Evolutionary conservation across 2,797 vertebrate genomes (phyloP).

Genomic region (Strix occidentalis): DNA sequence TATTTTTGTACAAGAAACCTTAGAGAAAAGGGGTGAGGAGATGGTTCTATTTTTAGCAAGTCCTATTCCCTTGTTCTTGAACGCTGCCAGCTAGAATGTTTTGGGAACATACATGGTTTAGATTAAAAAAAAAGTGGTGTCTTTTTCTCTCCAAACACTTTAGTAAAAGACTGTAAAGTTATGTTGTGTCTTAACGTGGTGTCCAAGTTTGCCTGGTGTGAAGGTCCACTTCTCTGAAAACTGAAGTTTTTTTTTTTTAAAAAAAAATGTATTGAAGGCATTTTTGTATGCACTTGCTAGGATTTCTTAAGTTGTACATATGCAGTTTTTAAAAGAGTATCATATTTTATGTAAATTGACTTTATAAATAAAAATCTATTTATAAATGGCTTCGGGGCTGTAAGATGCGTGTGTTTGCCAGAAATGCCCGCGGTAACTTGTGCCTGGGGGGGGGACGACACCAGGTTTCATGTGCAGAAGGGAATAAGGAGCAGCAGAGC

Average conservation of each 20-base stretch:
- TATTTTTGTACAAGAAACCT: constrained; percentile 86
- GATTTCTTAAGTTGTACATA: constrained; percentile 86
- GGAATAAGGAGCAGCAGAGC: background rate
- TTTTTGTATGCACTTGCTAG: constrained; percentile 89
- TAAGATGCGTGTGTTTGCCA: background rate
- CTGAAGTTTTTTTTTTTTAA: constrained; percentile 44
- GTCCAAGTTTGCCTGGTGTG: constrained; percentile 61
- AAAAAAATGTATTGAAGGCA: constrained; percentile 72
- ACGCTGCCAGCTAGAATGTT: constrained; percentile 39
- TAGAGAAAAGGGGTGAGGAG: constrained; percentile 60
- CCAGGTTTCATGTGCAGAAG: background rate
- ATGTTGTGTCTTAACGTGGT: constrained; percentile 1
- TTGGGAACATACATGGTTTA: constrained; percentile 10
- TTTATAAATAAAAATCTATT: constrained; percentile 91
- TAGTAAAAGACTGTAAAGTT: constrained; percentile 41
- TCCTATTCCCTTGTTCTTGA: constrained; percentile 2
- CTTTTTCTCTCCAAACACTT: constrained; percentile 36
- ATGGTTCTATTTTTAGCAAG: constrained; percentile 26
- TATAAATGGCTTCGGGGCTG: constrained; percentile 72
- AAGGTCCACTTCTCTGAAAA: constrained; percentile 71
- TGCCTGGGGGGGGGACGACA: background rate
- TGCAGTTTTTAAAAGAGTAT: constrained; percentile 82
- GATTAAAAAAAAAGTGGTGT: background rate
- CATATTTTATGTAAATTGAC: constrained; percentile 86
- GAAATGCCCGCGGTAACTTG: background rate